These are phyloP conservation scores for Archaeoteleia sp. DNA, from an alignment of 2,888 invertebrate species.

Conservation along the genomic window DNA sequence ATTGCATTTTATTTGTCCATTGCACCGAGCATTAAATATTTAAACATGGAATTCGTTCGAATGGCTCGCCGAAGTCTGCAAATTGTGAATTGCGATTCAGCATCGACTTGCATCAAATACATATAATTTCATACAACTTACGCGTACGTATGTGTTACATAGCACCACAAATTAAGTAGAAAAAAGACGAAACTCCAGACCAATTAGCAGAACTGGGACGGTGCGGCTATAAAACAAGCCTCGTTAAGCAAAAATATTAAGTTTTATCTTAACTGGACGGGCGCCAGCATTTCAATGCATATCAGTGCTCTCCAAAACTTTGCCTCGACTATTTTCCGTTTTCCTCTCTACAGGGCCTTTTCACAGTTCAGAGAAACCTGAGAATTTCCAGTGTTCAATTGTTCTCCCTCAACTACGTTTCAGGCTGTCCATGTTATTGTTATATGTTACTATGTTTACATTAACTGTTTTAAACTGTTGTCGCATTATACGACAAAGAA, in stretches of 20 bases:
- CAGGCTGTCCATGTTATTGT: slow-evolving; percentile 7
- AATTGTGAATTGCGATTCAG: too few relatives aligned
- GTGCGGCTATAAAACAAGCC: slow-evolving; percentile 63
- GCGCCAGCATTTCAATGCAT: slow-evolving; percentile 63
- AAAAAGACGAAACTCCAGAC: slow-evolving; percentile 52
- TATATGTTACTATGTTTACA: slow-evolving; percentile 17
- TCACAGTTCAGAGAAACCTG: slow-evolving; percentile 17
- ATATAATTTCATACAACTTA: too few relatives aligned
- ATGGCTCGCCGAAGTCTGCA: too few relatives aligned
- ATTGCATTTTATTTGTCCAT: too few relatives aligned
- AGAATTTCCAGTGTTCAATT: slow-evolving; percentile 27
- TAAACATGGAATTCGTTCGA: too few relatives aligned
- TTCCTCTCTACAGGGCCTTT: slow-evolving; percentile 30
- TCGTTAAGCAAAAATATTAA: slow-evolving; percentile 71
- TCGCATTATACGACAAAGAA: not conserved
- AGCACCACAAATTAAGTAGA: slow-evolving; percentile 23
- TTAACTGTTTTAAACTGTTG: slow-evolving; percentile 8
- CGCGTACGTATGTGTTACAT: slow-evolving; percentile 7
- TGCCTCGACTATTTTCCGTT: slow-evolving; percentile 37
- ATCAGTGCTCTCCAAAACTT: slow-evolving; percentile 55
- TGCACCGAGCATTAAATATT: too few relatives aligned
- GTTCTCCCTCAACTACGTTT: slow-evolving; percentile 29
- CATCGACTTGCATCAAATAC: too few relatives aligned
- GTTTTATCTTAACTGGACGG: slow-evolving; percentile 67
- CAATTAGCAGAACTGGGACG: slow-evolving; percentile 67